Base-by-base conservation (phyloP, 2,797 vertebrate genomes). In the Siniperca undulata region DNA sequence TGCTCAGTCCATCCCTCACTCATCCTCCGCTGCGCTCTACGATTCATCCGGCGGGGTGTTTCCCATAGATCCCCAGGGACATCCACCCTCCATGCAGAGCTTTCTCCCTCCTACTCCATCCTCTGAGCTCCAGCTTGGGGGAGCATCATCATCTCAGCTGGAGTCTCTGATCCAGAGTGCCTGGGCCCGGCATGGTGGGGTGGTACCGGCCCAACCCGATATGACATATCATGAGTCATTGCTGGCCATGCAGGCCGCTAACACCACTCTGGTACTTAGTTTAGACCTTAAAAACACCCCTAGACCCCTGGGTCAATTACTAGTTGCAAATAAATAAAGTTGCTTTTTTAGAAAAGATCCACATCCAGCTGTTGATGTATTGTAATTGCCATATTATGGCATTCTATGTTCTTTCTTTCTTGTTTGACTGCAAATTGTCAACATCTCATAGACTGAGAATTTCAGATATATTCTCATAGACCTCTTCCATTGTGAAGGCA, bases 81-180 rank as follows among this genome's bases (percentile, higher is more conserved):
- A 98, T 85, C 96, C 96, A 1, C 96, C 96, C 90, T 96, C 97
- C 94, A 95, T 96, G 95, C 93, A 91, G 60, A 87, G 74, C 76
- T 96, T 95, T 82, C 93, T 97, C 61, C 95, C 94, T n/a, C 67
- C 94, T 53, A 95, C 95, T 5, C 92, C 91, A 2, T 96, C 96
- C 20, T 76, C 90, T 3, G 96, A 97, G 77, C 93, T 96, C 88
- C 92, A 94, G 59, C 94, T 95, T 44, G 96, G 95, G 80, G 93
- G 96, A 90, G 89, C 94, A 27, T 87, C 97, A 85, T 87, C 96
- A 84, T 93, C 95, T 89, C 97, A 96, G 85, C 91, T 96, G 93
- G 96, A 97, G 96, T 95, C 97, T 93, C 96, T 96, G 83, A 91
- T 93, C 92, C 97, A 97, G 96, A 88, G 87, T 70, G 70, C 92